Conservation (phyloP, 2,888 invertebrate genomes). For the Carabus problematicus region DNA sequence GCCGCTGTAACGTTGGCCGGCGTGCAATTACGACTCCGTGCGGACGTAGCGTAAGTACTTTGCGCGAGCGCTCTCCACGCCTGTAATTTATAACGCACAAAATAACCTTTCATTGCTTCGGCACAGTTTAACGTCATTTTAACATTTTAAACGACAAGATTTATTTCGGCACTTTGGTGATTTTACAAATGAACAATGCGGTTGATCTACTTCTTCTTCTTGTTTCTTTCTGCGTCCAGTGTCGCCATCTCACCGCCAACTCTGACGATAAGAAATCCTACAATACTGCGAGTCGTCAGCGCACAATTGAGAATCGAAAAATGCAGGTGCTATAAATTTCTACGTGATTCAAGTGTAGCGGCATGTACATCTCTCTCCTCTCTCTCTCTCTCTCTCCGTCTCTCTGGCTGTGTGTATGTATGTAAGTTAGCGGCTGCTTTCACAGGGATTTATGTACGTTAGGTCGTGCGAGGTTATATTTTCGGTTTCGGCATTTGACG, state of each 20-base stretch:
- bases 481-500: slow-evolving; percentile 23
- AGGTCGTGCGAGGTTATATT: slow-evolving; percentile 12
- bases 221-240: not conserved
- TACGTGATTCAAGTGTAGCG: slow-evolving; percentile 28
- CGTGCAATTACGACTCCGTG: slow-evolving; percentile 29
- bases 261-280: slow-evolving; percentile 9
- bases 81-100: slow-evolving; percentile 35
- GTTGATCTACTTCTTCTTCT: slow-evolving; percentile 33
- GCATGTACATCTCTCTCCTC: no score
- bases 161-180: slow-evolving; percentile 31
- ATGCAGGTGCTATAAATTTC: slow-evolving; percentile 28
- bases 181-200: slow-evolving; percentile 37
- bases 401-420: no score
- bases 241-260: not conserved
- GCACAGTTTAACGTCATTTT: slow-evolving; percentile 35
- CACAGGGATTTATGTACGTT: no score
- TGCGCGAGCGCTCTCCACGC: slow-evolving; percentile 25
- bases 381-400: no score
- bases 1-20: not conserved
- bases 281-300: slow-evolving; percentile 26
- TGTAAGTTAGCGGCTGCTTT: no score
- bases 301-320: slow-evolving; percentile 32
- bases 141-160: slow-evolving; percentile 26
- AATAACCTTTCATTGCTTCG: slow-evolving; percentile 25
- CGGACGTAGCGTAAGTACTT: not conserved